Evolutionary conservation across 1,140 invertebrate species (phyloP), one percentile per base, ranked within the genome.

Genomic region (Maniola jurtina): DNA sequence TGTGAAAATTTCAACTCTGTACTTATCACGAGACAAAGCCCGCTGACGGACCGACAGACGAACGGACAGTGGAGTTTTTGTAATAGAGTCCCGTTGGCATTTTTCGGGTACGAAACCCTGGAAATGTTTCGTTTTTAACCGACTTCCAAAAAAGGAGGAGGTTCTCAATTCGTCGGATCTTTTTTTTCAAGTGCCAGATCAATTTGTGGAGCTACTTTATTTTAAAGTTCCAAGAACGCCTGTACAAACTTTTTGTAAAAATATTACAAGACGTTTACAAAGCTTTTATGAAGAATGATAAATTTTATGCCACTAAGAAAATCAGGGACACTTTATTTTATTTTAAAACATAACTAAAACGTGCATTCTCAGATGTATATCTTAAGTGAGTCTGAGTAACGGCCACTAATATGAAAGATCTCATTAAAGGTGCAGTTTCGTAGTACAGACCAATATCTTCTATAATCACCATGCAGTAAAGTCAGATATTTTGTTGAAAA

Each of bases 341-440:
- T 63, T 63, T 68, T 62, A 58, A 62, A 62, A 62, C 55, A 68
- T 47, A 59, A 62, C 35, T 36, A 56, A 61, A 59, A 63, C 36
- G 40, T 15, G 52, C 42, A 48, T 61, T 38, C 55, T 58, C 55
- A 50, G 66, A 68, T 68, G 66, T 13, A n/a, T 68, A 68, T 68
- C 66, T 68, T 35, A 63, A 68, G 66, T 63, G 66, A 68, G 56
- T 45, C 48, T 56, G 55, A 62, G 55, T 58, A 68, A 68, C 66
- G 60, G 61, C 60, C 52, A 40, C 36, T 68, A 59, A 68, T 45
- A 54, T 68, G 55, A 63, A 63, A 61, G 34, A 52, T 62, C 54
- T 68, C 36, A 68, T 68, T 68, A 62, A 54, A 62, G 66, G 60
- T 63, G 47, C 66, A 45, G 13, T 57, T 57, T 57, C 54, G 10